Evolutionary conservation across 2,888 invertebrate genomes (phyloP), one percentile per base, ranked within the genome.

Genomic region (Campoplex capitator): DNA sequence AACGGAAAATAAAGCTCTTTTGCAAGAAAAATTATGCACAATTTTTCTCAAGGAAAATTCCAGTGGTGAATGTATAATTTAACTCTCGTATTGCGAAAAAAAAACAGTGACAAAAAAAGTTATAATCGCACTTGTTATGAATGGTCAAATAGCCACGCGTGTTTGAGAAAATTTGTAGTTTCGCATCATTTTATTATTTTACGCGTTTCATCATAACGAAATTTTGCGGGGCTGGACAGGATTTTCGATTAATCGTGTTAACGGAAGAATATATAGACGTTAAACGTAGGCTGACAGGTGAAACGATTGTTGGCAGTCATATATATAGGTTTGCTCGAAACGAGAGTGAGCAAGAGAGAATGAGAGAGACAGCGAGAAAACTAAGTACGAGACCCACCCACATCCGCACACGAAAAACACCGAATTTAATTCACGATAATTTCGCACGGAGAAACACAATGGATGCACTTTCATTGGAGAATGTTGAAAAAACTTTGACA

Each of bases 331-430:
- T 68, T 23, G 32, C 8, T 35, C 73, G 56, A 45, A 83, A 32
- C 76, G 76, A 48, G 81, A 71, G 68, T 32, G 71, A 58, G 62
- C 71, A 58, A 71, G 71, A 62, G 65, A 16, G 54, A 67, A 54
- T 51, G 71, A 62, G 35, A n/a, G 77, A 67, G 65, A 77, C n/a
- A 75, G 58, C 79, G 13, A 28, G 54, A 54, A 78, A 77, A 79
- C 42, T 35, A 67, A 54, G 67, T 67, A 81, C 74, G 81, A 75
- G 88, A 88, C 85, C 86, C 88, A 85, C 85, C 87, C 85, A 85
- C 86, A 88, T 83, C 86, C 88, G 83, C 85, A 85, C 85, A 84
- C 86, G 48, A 68, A 78, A 68, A 58, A 23, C 56, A 79, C 79
- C 58, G 48, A 83, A 35, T 51, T 58, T 28, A 76, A 51, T 82